Evolutionary conservation across 1,140 invertebrate species (phyloP), one percentile per base, ranked within the genome.

Genomic region (Choristoneura fumiferana): DNA sequence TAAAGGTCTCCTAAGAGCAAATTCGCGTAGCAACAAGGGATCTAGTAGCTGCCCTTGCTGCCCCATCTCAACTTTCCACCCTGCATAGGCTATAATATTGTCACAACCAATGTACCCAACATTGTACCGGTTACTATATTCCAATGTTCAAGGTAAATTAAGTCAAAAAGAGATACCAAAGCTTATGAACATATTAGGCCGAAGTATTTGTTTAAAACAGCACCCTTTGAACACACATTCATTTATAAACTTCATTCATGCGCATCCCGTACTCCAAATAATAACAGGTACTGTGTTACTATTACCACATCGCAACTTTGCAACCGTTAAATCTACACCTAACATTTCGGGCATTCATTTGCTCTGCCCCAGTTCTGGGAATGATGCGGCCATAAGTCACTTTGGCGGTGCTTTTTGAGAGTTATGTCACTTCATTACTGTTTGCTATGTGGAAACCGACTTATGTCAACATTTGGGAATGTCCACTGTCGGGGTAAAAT

Each of bases 281-380:
- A 8, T 29, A 29, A 29, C 22, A 29, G 22, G 22, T 29, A 29
- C 22, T 2, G 22, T 3, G 22, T n/a, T n/a, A n/a, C n/a, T 49
- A 5, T 12, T 4, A 29, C 18, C n/a, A 4, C n/a, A 49, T 49
- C 29, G n/a, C 43, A 49, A 12, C 43, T 49, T 49, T 49, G 22
- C 22, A 29, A 13, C 18, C 12, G 37, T 49, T 2, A 40, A 17
- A 15, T 29, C 43, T 17, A 43, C 17, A 22, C 10, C 15, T 45
- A 45, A 22, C 14, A 12, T 18, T 29, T 60, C 34, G 39, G 40
- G 33, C 40, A 60, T 57, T 61, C 63, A 61, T 63, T 65, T 63
- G 40, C 67, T 63, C 57, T 63, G 62, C 40, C 57, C 61, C 61
- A 63, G 60, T 62, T 68, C 57, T 38, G 33, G 33, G 34, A 49